A percentile compares a stretch with the other conserved stretches of the same genome.
Evolutionary conservation across 92 coral and sea anemone species (phyloP).

Genomic region (Virgularia gustaviana): DNA sequence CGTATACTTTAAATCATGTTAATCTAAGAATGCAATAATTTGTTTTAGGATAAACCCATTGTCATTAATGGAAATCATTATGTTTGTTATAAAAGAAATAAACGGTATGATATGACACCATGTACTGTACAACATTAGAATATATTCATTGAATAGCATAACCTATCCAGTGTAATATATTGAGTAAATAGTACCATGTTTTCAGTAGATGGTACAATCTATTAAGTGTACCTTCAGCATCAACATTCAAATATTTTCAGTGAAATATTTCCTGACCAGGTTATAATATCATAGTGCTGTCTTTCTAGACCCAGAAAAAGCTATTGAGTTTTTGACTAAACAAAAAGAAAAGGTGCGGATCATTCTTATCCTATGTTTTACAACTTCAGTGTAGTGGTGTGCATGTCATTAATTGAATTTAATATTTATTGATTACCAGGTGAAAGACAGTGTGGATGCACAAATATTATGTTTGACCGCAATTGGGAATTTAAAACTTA

Average conservation of each 20-base stretch:
- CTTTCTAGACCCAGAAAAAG: conserved; percentile 81
- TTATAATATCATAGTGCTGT: too few species aligned
- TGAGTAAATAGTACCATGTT: too few species aligned
- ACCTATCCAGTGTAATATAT: too few species aligned
- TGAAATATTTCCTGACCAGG: too few species aligned
- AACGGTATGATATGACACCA: conserved; percentile 51
- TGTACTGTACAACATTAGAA: not conserved
- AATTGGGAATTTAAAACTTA: conserved; percentile 78
- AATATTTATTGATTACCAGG: conserved; percentile 42
- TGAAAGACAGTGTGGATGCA: conserved; percentile 77
- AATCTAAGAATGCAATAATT: not conserved
- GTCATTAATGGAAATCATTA: conserved; percentile 77
- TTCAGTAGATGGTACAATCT: too few species aligned
- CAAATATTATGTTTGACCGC: conserved; percentile 85
- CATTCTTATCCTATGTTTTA: too few species aligned
- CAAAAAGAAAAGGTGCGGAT: conserved; percentile 81
- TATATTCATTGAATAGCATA: not conserved
- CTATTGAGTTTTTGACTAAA: conserved; percentile 77
- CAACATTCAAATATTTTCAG: too few species aligned
- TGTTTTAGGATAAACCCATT: conserved; percentile 78
- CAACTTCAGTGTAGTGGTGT: not conserved
- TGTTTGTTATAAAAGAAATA: conserved; percentile 72
- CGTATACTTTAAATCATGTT: too few species aligned
- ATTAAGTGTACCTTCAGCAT: too few species aligned
- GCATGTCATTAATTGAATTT: not conserved